These are phyloP conservation scores for Suncus etruscus DNA, from an alignment of 2,113 vertebrate genomes.

Conservation along the genomic window DNA sequence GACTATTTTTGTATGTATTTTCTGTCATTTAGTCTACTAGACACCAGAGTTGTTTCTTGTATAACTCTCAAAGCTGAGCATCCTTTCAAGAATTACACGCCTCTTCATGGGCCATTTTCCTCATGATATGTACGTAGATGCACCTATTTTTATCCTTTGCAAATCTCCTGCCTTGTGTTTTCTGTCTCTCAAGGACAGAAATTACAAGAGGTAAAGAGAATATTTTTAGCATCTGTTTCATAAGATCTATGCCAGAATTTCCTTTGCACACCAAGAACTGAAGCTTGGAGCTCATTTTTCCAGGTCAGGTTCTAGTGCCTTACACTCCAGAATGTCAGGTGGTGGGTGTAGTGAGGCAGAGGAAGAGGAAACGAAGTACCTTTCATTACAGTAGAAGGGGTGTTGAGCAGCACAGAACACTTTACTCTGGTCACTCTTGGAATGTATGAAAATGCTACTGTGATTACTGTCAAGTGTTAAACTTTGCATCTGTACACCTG, in stretches of 20 bases:
- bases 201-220: slow-evolving; percentile 20
- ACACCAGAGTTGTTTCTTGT: not conserved
- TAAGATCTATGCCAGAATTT: not conserved
- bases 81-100: not conserved
- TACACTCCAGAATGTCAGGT: slow-evolving; percentile 59
- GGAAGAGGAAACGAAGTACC: slow-evolving; percentile 22
- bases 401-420: not conserved
- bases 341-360: slow-evolving; percentile 32
- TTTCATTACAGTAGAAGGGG: not conserved
- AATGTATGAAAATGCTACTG: not conserved
- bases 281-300: slow-evolving; percentile 47
- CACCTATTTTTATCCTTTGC: not conserved
- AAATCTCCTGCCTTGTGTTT: not conserved
- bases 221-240: not conserved
- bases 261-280: slow-evolving; percentile 65
- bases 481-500: not conserved
- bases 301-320: slow-evolving; percentile 81
- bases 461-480: rapidly evolving
- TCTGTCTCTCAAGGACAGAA: not conserved
- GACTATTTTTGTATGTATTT: slow-evolving; percentile 43
- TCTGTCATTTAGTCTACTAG: not conserved
- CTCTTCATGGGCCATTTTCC: not conserved
- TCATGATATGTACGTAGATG: not conserved
- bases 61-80: no score
- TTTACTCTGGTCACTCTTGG: not conserved